Base-by-base conservation (phyloP, 2,888 invertebrate genomes). In the Podotricha telesiphe region DNA sequence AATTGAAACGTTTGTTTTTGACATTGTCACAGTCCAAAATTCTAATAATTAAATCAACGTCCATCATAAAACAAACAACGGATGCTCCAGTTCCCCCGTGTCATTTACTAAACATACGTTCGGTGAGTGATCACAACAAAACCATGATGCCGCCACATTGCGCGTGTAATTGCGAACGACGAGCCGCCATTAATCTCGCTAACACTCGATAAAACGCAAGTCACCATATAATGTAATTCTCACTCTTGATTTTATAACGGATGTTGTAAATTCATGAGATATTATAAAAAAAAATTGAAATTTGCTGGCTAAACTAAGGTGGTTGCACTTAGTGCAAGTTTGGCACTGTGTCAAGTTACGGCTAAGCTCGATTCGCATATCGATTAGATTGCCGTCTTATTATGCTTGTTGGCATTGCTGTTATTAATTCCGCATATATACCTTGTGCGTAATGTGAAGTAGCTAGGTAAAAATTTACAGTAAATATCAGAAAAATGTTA, bases 151-250 rank as follows among this genome's bases (percentile, higher is more conserved):
- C 81, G 86, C 84, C 86, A 89, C 89, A 91, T 89, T 86, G 91
- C 89, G 88, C 90, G 88, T 90, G 89, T 92, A 91, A 92, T 92
- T 88, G 91, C 86, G 82, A 85, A 84, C 85, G 86, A 83, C 86
- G 82, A 82, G 79, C 82, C 80, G 84, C 88, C 88, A 92, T 93
- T 90, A 93, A 92, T 93, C 92, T 91, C 91, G 78, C 85, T 82
- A 86, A 84, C 89, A 88, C 88, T 87, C 90, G 88, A 92, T 90
- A 89, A 88, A 91, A 87, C 84, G 92, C 91, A 89, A 91, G 88
- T 93, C 92, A 93, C 86, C 85, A 78, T 82, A 83, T 86, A 85
- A 84, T 85, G 86, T 87, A 82, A 87, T 83, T 82, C 82, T 82
- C 82, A 75, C 77, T 76, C 76, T 76, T 71, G 75, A 78, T 77